These are phyloP conservation scores for Eubucco bourcierii DNA, from an alignment of 2,113 vertebrate species.

Conservation along the genomic window DNA sequence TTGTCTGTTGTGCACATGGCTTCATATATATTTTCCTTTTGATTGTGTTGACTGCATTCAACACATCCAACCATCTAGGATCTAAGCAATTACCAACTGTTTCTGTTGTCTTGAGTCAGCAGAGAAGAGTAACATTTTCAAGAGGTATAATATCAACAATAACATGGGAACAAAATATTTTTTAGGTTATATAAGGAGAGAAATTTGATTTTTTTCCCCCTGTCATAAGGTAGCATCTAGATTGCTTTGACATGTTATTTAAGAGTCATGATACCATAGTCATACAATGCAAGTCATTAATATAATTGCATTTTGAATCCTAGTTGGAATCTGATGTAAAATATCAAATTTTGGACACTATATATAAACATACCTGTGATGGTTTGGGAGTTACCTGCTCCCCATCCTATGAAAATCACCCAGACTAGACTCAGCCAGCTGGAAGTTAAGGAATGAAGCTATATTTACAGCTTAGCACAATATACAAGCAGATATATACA, in stretches of 20 bases:
- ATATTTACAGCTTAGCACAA: too few species aligned
- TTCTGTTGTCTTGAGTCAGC: background rate
- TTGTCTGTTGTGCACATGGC: background rate
- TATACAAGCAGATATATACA: too few species aligned
- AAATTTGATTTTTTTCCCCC: background rate
- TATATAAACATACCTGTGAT: background rate
- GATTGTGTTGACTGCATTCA: background rate
- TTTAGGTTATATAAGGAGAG: background rate
- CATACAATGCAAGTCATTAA: background rate
- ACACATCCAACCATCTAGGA: background rate
- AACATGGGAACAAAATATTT: background rate
- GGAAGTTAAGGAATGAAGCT: too few species aligned
- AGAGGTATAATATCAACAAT: background rate
- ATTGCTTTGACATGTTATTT: background rate
- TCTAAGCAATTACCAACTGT: background rate
- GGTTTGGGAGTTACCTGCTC: too few species aligned
- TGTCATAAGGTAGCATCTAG: background rate
- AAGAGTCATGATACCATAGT: background rate
- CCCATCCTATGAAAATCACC: too few species aligned
- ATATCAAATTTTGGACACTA: background rate
- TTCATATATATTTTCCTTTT: background rate
- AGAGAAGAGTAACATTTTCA: background rate
- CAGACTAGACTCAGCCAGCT: too few species aligned
- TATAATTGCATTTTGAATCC: background rate
- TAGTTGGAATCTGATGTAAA: background rate